phyloP scores from a whole-genome alignment of 1,140 invertebrate species.

The Cardiocondyla obscurior region DNA sequence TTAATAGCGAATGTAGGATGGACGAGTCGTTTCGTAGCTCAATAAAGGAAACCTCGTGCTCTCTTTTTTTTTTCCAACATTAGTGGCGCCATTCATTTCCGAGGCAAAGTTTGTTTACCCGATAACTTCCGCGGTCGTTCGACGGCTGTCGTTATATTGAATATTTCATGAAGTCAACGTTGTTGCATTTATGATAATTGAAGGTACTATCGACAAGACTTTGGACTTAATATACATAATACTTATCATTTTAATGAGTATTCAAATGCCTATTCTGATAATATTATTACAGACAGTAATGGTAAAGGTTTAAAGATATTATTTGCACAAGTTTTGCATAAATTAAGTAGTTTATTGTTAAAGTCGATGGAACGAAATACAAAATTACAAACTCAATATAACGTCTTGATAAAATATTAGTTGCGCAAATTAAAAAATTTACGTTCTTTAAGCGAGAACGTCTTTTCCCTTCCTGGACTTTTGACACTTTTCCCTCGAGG shows the following conservation, averaged over 20 bases:
- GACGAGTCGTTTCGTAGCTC: conserved; percentile 25
- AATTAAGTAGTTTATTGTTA: neutral
- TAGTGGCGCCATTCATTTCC: conserved; percentile 57
- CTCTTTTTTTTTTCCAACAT: conserved; percentile 55
- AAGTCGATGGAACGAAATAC: too few relatives aligned
- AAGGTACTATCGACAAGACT: conserved; percentile 32
- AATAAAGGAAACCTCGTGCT: conserved; percentile 34
- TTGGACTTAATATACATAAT: neutral
- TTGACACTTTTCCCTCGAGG: neutral
- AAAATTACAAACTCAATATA: too few relatives aligned
- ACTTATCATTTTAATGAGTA: conserved; percentile 30
- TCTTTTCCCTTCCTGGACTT: neutral
- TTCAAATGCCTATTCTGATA: conserved; percentile 15
- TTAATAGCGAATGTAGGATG: conserved; percentile 45
- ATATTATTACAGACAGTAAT: neutral
- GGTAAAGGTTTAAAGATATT: neutral
- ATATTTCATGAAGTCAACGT: conserved; percentile 68
- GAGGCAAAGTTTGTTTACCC: conserved; percentile 17
- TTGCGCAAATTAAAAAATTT: too few relatives aligned
- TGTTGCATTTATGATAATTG: conserved; percentile 65
- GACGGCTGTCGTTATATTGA: conserved; percentile 28
- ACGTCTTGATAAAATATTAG: too few relatives aligned
- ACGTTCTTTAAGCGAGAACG: neutral
- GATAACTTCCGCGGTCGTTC: conserved; percentile 8
- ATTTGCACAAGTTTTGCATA: neutral